Evolutionary conservation across 2,888 invertebrate genomes (phyloP).

Genomic region (Drosophila ochracea): DNA sequence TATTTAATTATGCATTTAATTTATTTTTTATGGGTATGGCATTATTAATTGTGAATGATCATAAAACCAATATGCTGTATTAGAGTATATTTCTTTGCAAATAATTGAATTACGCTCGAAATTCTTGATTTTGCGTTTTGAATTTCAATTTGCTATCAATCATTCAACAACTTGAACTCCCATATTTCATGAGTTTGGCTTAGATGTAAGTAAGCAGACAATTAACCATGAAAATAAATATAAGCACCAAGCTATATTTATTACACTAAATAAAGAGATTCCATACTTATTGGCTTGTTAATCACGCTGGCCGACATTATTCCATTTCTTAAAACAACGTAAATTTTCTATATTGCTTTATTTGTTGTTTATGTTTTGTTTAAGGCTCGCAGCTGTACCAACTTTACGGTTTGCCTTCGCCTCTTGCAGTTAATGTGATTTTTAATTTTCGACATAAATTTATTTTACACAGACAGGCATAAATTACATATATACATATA

Average conservation of each 20-base stretch:
- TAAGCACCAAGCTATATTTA: not conserved
- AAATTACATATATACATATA: not conserved
- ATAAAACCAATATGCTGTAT: not conserved
- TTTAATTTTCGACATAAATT: slow-evolving; percentile 62
- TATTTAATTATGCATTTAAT: not conserved
- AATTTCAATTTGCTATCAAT: not conserved
- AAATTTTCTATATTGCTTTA: not conserved
- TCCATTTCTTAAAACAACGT: not conserved
- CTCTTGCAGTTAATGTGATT: slow-evolving; percentile 53
- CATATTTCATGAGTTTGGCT: not conserved
- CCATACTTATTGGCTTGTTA: not conserved
- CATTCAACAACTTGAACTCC: not conserved
- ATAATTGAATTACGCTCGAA: not conserved
- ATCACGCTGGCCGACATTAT: no score
- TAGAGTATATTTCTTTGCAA: not conserved
- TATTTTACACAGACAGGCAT: slow-evolving; percentile 2
- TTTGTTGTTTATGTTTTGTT: not conserved
- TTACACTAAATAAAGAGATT: not conserved
- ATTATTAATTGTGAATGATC: not conserved
- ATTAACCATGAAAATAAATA: not conserved
- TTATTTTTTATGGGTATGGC: not conserved
- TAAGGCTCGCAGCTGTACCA: slow-evolving; percentile 17
- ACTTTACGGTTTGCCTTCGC: slow-evolving; percentile 19
- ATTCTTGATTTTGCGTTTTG: not conserved
- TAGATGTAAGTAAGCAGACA: not conserved